Evolutionary conservation across 2,797 vertebrate genomes (phyloP).

Genomic region (Botia kubotai): DNA sequence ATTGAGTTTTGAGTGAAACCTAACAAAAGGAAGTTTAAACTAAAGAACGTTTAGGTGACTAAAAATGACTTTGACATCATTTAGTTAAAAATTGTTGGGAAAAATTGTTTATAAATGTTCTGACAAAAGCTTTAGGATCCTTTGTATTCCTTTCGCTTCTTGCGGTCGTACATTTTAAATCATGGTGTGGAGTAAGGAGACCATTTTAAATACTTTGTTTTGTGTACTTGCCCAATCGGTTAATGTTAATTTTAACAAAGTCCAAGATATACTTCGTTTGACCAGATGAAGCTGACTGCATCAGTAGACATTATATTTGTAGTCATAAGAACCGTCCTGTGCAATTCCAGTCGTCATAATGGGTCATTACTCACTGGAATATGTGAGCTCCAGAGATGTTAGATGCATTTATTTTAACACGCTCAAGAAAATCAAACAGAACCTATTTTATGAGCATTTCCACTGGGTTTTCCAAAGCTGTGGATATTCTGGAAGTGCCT

Average conservation of each 20-base stretch:
- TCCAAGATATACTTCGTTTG: not conserved
- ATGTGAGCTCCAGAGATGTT: slow-evolving; percentile 63
- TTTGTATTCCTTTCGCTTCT: too few species aligned
- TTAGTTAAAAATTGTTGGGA: too few species aligned
- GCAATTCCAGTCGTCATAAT: slow-evolving; percentile 50
- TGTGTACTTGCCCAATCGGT: too few species aligned
- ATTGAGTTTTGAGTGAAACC: too few species aligned
- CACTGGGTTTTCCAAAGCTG: slow-evolving; percentile 70
- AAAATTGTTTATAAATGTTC: too few species aligned
- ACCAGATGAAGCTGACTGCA: not conserved
- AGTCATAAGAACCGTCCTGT: slow-evolving; percentile 51
- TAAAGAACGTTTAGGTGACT: too few species aligned
- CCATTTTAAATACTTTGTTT: too few species aligned
- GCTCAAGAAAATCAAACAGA: slow-evolving; percentile 60
- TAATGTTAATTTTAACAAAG: not conserved
- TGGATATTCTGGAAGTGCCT: slow-evolving; percentile 60
- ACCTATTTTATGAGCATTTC: slow-evolving; percentile 70
- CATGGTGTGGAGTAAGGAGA: too few species aligned
- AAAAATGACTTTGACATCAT: too few species aligned
- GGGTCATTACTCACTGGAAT: slow-evolving; percentile 44
- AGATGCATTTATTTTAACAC: slow-evolving; percentile 60
- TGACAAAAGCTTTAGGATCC: too few species aligned
- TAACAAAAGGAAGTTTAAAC: too few species aligned
- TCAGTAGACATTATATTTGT: slow-evolving; percentile 2
- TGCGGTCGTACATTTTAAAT: too few species aligned